phyloP scores from a whole-genome alignment of 35 echinoderm and acorn worm genomes.

The Amphiura filiformis region DNA sequence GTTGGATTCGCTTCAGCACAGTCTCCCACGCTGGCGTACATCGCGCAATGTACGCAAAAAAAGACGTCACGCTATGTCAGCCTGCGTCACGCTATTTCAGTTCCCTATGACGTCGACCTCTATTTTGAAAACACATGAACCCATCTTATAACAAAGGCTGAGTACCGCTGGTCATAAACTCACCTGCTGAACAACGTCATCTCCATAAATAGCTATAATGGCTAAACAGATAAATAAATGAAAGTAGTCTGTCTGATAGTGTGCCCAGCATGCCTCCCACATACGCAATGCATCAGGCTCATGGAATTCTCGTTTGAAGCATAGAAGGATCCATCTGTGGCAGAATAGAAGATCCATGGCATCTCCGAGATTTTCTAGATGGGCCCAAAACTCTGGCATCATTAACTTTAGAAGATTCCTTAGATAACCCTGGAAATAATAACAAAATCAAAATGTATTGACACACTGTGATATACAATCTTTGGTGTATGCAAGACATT shows the following conservation, averaged over 20 bases:
- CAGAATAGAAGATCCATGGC: conserved; percentile 97
- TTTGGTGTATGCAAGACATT: too few species aligned
- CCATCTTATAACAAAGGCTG: too few species aligned
- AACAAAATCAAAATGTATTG: too few species aligned
- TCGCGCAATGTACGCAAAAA: too few species aligned
- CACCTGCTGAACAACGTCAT: conserved; percentile 93
- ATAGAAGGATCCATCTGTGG: conserved; percentile 96
- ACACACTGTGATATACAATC: too few species aligned
- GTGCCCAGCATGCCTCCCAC: conserved; percentile 99
- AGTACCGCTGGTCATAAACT: too few species aligned
- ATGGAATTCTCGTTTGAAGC: conserved; percentile 96
- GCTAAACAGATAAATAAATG: conserved; percentile 92
- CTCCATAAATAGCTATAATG: conserved; percentile 92
- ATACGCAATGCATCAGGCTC: conserved; percentile 87
- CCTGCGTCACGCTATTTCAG: too few species aligned
- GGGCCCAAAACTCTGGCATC: conserved; percentile 93
- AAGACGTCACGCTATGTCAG: too few species aligned
- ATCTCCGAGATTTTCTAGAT: conserved; percentile 68
- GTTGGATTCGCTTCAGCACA: too few species aligned
- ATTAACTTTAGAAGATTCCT: conserved; percentile 69
- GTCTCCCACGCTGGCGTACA: too few species aligned
- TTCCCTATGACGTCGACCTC: too few species aligned
- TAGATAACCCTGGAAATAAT: conserved; percentile 60
- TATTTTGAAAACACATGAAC: too few species aligned
- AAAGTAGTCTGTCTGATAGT: conserved; percentile 98